Conservation (phyloP, 2,113 vertebrate genomes). For the Morone chrysops region DNA sequence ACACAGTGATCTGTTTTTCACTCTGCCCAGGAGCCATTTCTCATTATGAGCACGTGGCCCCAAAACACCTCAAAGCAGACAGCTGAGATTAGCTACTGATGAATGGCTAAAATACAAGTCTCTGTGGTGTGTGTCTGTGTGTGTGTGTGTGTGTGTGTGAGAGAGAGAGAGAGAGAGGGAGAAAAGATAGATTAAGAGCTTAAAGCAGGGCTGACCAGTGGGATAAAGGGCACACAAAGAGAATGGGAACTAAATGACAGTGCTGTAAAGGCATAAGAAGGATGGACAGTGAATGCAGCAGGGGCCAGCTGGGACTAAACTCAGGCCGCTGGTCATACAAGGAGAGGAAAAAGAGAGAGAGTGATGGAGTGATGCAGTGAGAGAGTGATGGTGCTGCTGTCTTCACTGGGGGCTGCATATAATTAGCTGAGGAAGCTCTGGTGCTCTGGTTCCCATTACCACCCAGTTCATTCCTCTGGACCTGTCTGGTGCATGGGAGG, state of each 20-base stretch:
- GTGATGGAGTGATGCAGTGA: constrained; percentile 38
- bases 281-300: constrained; percentile 9
- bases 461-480: constrained; percentile 43
- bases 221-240: constrained; percentile 19
- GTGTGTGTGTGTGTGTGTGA: constrained; percentile 27
- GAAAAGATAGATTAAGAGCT: background rate
- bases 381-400: constrained; percentile 47
- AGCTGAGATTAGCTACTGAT: constrained; percentile 69
- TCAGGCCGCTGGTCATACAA: background rate
- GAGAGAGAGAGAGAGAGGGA: constrained; percentile 1
- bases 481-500: background rate
- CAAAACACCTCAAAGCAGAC: constrained; percentile 73
- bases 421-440: constrained; percentile 52
- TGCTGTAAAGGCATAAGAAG: constrained; percentile 7
- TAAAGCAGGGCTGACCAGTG: background rate
- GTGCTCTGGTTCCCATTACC: constrained; percentile 67
- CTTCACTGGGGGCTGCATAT: constrained; percentile 39
- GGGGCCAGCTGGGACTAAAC: background rate
- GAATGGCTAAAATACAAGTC: constrained; percentile 48
- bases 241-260: background rate
- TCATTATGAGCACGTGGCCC: constrained; percentile 69
- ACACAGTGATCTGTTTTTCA: constrained; percentile 54
- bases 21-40: constrained; percentile 51
- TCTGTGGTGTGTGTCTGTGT: constrained; percentile 23
- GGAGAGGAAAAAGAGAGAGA: constrained; percentile 21